These are phyloP conservation scores for Lagopus leucura DNA, from an alignment of 2,113 vertebrate genomes.

Conservation along the genomic window DNA sequence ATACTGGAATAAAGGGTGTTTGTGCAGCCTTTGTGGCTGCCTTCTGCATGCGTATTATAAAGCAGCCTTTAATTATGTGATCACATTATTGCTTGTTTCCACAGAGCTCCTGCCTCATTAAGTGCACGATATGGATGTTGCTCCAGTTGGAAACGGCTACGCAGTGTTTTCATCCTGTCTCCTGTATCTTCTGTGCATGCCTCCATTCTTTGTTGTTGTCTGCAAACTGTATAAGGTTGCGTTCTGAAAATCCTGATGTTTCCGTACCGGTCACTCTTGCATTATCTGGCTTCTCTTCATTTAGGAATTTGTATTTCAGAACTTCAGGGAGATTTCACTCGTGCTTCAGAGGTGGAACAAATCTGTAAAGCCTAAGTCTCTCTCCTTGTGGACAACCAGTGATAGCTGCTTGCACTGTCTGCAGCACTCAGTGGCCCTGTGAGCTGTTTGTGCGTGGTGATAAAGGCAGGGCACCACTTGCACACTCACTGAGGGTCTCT, in stretches of 20 bases:
- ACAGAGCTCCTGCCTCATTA: neutral
- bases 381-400: neutral
- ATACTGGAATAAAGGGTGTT: slow-evolving; percentile 7
- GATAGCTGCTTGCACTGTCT: neutral
- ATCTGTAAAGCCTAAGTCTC: neutral
- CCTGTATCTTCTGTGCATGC: neutral
- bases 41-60: neutral
- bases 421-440: fast-evolving
- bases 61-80: slow-evolving; percentile 37
- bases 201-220: neutral
- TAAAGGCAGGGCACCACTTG: neutral
- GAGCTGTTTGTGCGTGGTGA: neutral
- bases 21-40: slow-evolving; percentile 19
- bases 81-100: slow-evolving; percentile 45
- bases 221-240: neutral
- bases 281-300: neutral
- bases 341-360: neutral
- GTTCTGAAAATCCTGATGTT: neutral
- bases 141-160: neutral
- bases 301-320: neutral
- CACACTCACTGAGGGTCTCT: fast-evolving
- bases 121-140: neutral
- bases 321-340: neutral
- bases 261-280: fast-evolving
- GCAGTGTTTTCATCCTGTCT: neutral